phyloP scores from a whole-genome alignment of 2,797 vertebrate species.

The Limosa lapponica region DNA sequence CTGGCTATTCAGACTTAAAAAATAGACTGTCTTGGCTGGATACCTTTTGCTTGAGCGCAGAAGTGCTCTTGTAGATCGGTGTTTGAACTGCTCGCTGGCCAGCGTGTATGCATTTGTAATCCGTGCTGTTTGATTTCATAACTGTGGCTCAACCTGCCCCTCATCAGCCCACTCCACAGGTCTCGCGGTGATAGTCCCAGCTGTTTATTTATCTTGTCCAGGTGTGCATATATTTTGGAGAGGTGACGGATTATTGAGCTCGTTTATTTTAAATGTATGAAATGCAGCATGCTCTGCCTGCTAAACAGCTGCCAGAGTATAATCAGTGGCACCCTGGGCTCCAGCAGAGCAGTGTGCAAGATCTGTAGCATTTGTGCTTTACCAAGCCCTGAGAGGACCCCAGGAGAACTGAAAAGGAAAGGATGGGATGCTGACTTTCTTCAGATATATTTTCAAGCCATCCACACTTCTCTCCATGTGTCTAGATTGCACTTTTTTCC shows the following conservation, averaged over 20 bases:
- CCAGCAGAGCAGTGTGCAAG: neutral
- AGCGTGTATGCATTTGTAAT: neutral
- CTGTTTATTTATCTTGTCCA: slow-evolving; percentile 31
- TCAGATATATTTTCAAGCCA: neutral
- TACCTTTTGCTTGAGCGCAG: slow-evolving; percentile 27
- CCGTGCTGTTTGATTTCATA: neutral
- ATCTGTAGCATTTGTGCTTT: slow-evolving; percentile 20
- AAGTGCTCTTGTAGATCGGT: slow-evolving; percentile 29
- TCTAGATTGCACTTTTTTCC: neutral
- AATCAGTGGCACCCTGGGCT: neutral
- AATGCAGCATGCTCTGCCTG: neutral
- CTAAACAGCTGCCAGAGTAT: neutral
- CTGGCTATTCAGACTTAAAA: slow-evolving; percentile 60
- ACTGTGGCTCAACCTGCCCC: neutral
- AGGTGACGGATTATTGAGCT: neutral
- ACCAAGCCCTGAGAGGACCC: neutral
- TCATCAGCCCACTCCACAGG: neutral
- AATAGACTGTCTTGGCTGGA: slow-evolving; percentile 43
- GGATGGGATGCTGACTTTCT: neutral
- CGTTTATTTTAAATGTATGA: slow-evolving; percentile 7
- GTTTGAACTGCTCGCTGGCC: slow-evolving; percentile 10
- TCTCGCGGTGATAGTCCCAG: neutral
- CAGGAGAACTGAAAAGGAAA: neutral
- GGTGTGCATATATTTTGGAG: neutral
- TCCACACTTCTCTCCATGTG: rapidly evolving